phyloP scores from a whole-genome alignment of 2,888 invertebrate genomes.

The Gortyna flavago region DNA sequence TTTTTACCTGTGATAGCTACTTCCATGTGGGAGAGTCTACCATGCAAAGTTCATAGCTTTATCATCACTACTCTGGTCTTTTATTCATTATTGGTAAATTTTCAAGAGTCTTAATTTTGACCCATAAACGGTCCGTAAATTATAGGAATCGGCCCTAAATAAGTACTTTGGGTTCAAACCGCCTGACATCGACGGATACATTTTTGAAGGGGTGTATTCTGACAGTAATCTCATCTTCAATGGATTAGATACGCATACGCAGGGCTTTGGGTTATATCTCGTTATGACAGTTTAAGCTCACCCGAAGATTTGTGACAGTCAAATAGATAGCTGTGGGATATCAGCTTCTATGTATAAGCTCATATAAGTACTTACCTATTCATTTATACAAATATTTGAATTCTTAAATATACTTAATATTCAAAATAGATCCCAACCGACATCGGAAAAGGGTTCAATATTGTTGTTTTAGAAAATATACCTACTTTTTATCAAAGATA shows the following conservation, averaged over 20 bases:
- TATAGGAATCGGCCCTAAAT: background rate
- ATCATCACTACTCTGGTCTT: background rate
- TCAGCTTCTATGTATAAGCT: background rate
- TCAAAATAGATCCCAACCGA: background rate
- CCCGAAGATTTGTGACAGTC: constrained; percentile 50
- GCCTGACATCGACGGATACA: constrained; percentile 46
- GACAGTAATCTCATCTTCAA: constrained; percentile 54
- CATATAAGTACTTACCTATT: background rate
- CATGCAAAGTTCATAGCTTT: background rate
- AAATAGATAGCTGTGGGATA: constrained; percentile 25
- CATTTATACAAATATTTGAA: background rate
- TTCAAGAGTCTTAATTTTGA: background rate
- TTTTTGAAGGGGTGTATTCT: constrained; percentile 51
- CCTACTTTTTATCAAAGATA: background rate
- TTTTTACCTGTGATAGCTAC: background rate
- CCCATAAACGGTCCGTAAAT: background rate
- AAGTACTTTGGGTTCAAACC: constrained; percentile 2
- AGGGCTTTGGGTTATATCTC: constrained; percentile 50
- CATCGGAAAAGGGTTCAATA: background rate
- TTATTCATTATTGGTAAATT: background rate
- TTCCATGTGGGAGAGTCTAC: background rate
- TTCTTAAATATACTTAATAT: background rate
- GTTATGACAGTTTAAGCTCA: constrained; percentile 63
- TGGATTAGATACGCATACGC: constrained; percentile 58
- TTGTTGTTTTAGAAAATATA: background rate